phyloP scores from a whole-genome alignment of 2,888 invertebrate genomes.

The Heliconius cydno region DNA sequence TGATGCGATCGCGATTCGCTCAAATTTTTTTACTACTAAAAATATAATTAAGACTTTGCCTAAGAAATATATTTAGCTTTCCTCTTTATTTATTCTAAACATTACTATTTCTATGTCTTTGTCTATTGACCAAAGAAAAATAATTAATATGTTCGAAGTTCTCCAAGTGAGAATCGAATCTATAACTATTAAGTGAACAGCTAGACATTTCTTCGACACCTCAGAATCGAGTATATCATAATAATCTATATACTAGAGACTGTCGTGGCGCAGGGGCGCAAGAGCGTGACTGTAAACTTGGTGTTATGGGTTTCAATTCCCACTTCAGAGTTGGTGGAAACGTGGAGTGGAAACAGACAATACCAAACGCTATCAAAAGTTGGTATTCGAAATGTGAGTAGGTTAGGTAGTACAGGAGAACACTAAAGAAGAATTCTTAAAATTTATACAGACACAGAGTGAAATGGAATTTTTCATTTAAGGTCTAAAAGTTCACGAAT shows the following conservation, averaged over 20 bases:
- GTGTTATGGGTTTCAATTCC: no score
- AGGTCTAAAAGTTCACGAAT: no score
- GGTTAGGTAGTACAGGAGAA: no score
- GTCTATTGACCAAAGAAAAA: not conserved
- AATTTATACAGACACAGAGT: no score
- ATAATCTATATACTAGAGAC: not conserved
- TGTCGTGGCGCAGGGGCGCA: no score
- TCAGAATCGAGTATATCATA: not conserved
- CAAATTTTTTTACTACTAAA: not conserved
- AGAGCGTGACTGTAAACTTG: no score
- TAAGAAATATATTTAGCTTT: not conserved
- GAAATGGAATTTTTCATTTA: no score
- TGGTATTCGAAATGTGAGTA: no score
- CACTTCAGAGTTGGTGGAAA: no score
- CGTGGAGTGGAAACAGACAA: no score
- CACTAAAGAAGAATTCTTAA: no score
- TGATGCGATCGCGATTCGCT: constrained; percentile 53
- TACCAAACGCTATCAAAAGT: no score
- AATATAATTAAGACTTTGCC: constrained; percentile 1
- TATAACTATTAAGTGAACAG: not conserved
- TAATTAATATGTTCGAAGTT: not conserved
- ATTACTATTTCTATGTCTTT: not conserved
- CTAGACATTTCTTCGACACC: not conserved
- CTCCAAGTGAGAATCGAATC: not conserved
- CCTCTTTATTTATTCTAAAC: not conserved